These are phyloP conservation scores for Pseudochirops cupreus DNA, from an alignment of 2,797 vertebrate species.

Conservation along the genomic window DNA sequence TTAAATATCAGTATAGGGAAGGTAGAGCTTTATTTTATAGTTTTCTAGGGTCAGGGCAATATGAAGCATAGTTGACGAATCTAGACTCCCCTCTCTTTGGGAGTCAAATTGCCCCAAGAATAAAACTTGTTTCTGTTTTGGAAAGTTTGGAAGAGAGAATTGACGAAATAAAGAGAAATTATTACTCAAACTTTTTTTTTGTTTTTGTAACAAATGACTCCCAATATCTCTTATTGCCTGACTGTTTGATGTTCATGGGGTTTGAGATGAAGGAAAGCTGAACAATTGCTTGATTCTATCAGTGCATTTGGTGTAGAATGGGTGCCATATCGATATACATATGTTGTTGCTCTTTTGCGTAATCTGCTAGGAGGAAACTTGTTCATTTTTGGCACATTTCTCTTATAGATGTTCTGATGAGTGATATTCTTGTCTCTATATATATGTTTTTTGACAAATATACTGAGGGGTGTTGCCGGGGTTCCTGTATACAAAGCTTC, in stretches of 20 bases:
- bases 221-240: neutral
- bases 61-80: no score
- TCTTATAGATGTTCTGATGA: slow-evolving; percentile 31
- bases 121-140: neutral
- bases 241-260: neutral
- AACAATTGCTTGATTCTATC: neutral
- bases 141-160: neutral
- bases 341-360: slow-evolving; percentile 45
- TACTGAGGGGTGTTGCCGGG: neutral
- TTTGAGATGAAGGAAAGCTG: neutral
- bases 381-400: slow-evolving; percentile 47
- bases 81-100: no score
- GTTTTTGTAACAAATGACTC: neutral
- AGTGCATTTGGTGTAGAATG: neutral
- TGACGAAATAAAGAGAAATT: neutral
- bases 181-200: neutral
- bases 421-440: slow-evolving; percentile 32
- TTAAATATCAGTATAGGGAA: neutral
- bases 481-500: slow-evolving; percentile 1
- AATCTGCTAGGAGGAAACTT: slow-evolving; percentile 66
- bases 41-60: neutral
- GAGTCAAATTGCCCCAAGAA: neutral
- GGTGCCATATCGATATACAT: neutral
- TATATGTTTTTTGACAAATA: slow-evolving; percentile 41
- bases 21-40: neutral